These are phyloP conservation scores for Halcyon badia DNA, from an alignment of 2,797 vertebrate species.

Conservation along the genomic window DNA sequence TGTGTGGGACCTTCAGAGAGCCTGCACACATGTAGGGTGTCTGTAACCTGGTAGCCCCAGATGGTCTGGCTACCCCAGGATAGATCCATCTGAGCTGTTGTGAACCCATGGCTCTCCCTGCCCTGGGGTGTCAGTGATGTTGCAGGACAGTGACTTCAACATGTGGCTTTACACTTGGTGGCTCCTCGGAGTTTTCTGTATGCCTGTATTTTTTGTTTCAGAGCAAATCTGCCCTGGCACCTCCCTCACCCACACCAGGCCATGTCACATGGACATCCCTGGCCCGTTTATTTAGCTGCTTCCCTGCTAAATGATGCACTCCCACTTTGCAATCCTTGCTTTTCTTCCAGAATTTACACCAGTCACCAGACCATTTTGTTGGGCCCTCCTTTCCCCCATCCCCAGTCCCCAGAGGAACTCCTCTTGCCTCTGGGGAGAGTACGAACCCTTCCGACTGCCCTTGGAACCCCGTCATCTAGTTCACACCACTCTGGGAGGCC, in stretches of 20 bases:
- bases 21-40: accelerated
- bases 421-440: not conserved
- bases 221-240: not conserved
- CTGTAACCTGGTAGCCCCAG: not conserved
- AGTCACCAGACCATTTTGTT: not conserved
- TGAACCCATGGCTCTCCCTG: not conserved
- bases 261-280: not conserved
- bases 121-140: not conserved
- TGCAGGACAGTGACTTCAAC: not conserved
- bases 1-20: not conserved
- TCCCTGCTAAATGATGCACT: not conserved
- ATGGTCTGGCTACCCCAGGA: not conserved
- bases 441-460: not conserved
- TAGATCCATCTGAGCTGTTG: accelerated
- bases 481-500: not conserved
- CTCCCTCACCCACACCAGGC: not conserved
- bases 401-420: not conserved
- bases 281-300: not conserved
- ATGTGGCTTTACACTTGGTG: not conserved
- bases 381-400: not conserved
- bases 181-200: not conserved
- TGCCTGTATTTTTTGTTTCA: not conserved
- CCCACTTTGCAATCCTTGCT: not conserved
- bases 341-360: not conserved
- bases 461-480: not conserved